Percentiles rank a stretch among this genome's conserved stretches.
Evolutionary conservation across 2,797 vertebrate species (phyloP).

Genomic region (Halcyon badia): DNA sequence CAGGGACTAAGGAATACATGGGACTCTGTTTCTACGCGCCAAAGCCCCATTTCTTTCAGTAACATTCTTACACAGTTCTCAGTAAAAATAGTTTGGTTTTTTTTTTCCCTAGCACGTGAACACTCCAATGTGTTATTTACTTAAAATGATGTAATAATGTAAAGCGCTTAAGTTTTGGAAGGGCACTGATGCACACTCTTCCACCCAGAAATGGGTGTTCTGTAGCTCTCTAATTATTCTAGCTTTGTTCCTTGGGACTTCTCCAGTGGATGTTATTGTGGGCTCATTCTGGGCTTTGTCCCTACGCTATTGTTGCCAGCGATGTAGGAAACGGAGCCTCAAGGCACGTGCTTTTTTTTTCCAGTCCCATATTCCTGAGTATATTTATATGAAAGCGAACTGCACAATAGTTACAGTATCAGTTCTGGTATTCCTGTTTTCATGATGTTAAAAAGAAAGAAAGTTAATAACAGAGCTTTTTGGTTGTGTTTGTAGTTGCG

Average conservation of each 20-base stretch:
- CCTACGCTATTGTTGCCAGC: accelerated
- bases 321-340: not conserved
- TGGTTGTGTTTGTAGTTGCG: not conserved
- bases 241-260: not conserved
- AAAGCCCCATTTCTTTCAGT: not conserved
- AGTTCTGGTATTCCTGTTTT: not conserved
- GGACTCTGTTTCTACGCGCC: not conserved
- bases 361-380: not conserved
- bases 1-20: not conserved
- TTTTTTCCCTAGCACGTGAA: not conserved
- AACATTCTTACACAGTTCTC: not conserved
- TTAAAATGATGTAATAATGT: not conserved
- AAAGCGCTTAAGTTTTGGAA: not conserved
- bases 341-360: not conserved
- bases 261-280: not conserved
- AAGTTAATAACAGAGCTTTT: not conserved
- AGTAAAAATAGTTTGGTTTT: not conserved
- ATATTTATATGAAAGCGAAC: not conserved
- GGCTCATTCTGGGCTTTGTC: not conserved
- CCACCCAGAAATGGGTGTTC: not conserved
- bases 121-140: not conserved
- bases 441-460: not conserved
- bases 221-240: not conserved
- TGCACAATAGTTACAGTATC: not conserved
- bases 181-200: not conserved